Base-by-base conservation (phyloP, 2,888 invertebrate species). In the Stratiomys singularior region DNA sequence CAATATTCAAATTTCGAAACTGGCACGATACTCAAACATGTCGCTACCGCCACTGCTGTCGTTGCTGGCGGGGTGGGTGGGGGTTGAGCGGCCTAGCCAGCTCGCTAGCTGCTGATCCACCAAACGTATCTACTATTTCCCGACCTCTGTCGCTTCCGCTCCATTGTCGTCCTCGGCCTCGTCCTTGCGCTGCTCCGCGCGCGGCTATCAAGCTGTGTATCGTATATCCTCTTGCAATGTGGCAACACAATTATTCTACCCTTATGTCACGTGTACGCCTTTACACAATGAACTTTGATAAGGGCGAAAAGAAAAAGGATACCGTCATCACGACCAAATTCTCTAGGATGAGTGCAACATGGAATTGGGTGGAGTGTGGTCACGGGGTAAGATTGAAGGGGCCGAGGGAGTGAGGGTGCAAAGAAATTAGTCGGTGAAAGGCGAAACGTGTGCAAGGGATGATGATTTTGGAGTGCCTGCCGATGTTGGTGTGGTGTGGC, bases 191-290 rank as follows among this genome's bases (percentile, higher is more conserved):
- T 21, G 18, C 37, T 23, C 71, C 52, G 56, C 74, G 56, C 74
- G 60, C 3, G 37, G 37, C 58, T 58, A 28, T 37, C 18, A 69
- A 47, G 47, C 69, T 69, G 69, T 69, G 69, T 69, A 74, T 74
- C 74, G 58, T 46, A 74, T 74, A 74, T 74, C 60, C 58, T 58
- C 58, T 60, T 30, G 37, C 74, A 76, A 76, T 64, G 64, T 76
- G 76, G 76, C 64, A 76, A 76, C 76, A 76, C 76, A 64, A 76
- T 76, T 76, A 44, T 56, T 74, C 64, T 76, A 76, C 76, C 64
- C 76, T 76, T 76, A 76, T 76, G 76, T 76, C 76, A 76, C 76
- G 76, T 76, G 76, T 60, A 64, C 76, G 74, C 74, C 58, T 74
- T 58, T 74, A 74, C 58, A 74, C 58, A 74, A 74, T 60, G 74